phyloP scores from a whole-genome alignment of 2,797 vertebrate species.

The Tokudaia muenninki region DNA sequence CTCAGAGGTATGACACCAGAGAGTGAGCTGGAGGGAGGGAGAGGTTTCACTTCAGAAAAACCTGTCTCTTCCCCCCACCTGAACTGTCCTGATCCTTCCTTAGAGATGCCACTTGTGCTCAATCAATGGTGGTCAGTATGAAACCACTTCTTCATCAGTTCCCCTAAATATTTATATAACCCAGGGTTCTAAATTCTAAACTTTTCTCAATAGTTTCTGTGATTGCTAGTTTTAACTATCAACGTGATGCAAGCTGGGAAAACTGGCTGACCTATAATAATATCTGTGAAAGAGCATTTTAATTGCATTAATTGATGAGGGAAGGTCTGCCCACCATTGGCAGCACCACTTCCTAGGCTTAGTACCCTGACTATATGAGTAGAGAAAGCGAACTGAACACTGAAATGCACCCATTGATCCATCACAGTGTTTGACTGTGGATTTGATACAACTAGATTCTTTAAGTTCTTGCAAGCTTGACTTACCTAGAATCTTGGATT shows the following conservation, averaged over 20 bases:
- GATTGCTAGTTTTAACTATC: not conserved
- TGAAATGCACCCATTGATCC: not conserved
- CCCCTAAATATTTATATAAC: not conserved
- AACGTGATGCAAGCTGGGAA: not conserved
- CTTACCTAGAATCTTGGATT: not conserved
- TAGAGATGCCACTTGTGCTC: not conserved
- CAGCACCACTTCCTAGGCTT: not conserved
- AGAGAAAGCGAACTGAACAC: not conserved
- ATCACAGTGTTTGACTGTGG: not conserved
- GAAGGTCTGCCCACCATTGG: not conserved
- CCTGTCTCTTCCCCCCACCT: not conserved
- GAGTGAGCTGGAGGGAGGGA: not conserved
- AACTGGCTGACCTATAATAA: not conserved
- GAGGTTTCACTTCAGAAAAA: not conserved
- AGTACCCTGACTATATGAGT: not conserved
- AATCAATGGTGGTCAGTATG: rapidly evolving
- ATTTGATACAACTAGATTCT: not conserved
- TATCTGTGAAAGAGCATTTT: not conserved
- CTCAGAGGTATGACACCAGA: not conserved
- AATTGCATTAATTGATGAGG: not conserved
- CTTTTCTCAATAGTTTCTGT: not conserved
- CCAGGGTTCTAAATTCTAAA: not conserved
- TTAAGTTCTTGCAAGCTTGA: not conserved
- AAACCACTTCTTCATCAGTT: not conserved
- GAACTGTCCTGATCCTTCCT: no score